phyloP scores from a whole-genome alignment of 2,888 invertebrate genomes.

The Xanthorhoe spadicearia region DNA sequence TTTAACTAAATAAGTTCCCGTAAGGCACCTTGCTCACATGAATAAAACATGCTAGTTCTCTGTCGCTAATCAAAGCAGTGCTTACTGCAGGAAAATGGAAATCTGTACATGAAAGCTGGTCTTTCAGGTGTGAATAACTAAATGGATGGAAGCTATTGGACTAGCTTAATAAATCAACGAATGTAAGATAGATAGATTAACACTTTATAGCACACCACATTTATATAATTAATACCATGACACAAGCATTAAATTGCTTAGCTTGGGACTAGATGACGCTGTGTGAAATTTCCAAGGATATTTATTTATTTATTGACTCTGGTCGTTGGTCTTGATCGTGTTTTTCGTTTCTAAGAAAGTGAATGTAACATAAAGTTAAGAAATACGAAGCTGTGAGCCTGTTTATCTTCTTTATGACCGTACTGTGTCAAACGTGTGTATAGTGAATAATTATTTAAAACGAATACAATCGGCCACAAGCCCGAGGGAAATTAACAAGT shows the following conservation, averaged over 20 bases:
- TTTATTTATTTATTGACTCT: too few species aligned
- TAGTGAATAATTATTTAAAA: conserved; percentile 55
- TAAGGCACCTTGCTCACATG: conserved; percentile 15
- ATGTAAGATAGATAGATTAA: too few species aligned
- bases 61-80: conserved; percentile 23
- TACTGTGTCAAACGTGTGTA: conserved; percentile 21
- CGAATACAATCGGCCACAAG: conserved; percentile 48
- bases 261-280: too few species aligned
- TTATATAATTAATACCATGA: too few species aligned
- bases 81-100: conserved; percentile 13
- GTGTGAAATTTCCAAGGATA: too few species aligned
- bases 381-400: too few species aligned
- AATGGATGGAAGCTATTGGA: not conserved
- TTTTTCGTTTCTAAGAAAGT: too few species aligned
- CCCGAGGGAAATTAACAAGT: conserved; percentile 54
- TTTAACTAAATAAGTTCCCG: conserved; percentile 10
- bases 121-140: conserved; percentile 3
- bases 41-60: conserved; percentile 33
- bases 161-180: not conserved
- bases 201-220: too few species aligned
- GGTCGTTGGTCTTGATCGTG: too few species aligned
- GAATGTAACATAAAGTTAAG: too few species aligned
- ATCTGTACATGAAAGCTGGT: conserved; percentile 5
- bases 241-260: too few species aligned
- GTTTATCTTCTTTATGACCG: too few species aligned